Evolutionary conservation across 2,888 invertebrate species (phyloP).

Genomic region (Ethmia dodecea): DNA sequence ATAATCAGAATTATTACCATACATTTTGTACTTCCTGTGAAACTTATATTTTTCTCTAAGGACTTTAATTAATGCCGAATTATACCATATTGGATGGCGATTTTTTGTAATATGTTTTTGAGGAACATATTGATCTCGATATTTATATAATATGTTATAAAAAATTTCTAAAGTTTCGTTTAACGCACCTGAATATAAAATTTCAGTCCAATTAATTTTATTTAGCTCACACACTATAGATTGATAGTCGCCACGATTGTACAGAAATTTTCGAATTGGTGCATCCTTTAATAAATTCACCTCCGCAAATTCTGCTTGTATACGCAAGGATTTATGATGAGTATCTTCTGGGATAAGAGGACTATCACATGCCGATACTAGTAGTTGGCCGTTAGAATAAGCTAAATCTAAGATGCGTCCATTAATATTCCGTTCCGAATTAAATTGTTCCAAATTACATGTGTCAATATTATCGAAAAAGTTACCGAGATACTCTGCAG

Average conservation of each 20-base stretch:
- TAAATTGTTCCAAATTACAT: constrained; percentile 17
- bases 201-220: constrained; percentile 3
- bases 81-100: constrained; percentile 18
- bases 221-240: constrained; percentile 3
- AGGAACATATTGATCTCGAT: constrained; percentile 7
- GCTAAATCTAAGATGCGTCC: constrained; percentile 12
- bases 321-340: constrained; percentile 10
- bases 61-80: constrained; percentile 16
- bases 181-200: not conserved
- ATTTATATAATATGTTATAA: constrained; percentile 7
- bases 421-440: not conserved
- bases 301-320: not conserved
- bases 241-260: constrained; percentile 9
- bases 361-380: not conserved
- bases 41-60: constrained; percentile 14
- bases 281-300: not conserved
- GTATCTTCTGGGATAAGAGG: constrained; percentile 9
- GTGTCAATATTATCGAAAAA: constrained; percentile 1
- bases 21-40: constrained; percentile 10
- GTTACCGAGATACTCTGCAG: not conserved
- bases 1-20: constrained; percentile 12
- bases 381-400: constrained; percentile 6
- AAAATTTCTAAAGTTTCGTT: constrained; percentile 4
- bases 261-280: constrained; percentile 3
- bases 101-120: constrained; percentile 1